These are phyloP conservation scores for Volucella inflata DNA, from an alignment of 2,888 invertebrate species.

Conservation along the genomic window DNA sequence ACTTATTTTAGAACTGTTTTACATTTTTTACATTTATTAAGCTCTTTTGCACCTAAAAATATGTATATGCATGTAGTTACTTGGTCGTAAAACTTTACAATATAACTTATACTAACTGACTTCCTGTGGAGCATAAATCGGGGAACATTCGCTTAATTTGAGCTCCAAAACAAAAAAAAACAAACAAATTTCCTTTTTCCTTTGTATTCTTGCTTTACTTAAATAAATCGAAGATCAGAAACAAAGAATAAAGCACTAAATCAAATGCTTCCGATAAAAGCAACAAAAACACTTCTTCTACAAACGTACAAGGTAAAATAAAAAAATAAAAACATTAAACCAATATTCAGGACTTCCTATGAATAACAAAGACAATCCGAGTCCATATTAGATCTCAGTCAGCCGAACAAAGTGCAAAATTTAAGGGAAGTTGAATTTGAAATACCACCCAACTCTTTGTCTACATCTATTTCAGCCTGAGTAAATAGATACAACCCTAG, in stretches of 20 bases:
- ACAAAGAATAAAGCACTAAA: constrained; percentile 49
- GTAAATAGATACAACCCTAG: constrained; percentile 66
- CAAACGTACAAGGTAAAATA: constrained; percentile 37
- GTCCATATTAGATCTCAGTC: constrained; percentile 50
- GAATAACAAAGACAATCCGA: constrained; percentile 67
- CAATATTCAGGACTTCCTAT: constrained; percentile 56
- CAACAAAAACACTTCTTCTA: constrained; percentile 47
- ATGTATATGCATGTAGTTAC: no score
- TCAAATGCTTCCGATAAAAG: constrained; percentile 59
- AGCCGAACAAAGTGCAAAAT: constrained; percentile 63
- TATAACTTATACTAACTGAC: constrained; percentile 26
- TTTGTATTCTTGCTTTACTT: constrained; percentile 54
- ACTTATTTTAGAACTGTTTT: no score
- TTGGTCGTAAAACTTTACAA: no score
- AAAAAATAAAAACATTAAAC: constrained; percentile 39
- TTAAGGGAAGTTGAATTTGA: constrained; percentile 56
- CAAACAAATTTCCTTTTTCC: constrained; percentile 64
- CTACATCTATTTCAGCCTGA: constrained; percentile 12
- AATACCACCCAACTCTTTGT: constrained; percentile 41
- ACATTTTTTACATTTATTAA: no score
- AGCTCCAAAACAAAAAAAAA: constrained; percentile 46
- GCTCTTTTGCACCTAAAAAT: no score
- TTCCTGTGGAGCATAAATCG: background rate
- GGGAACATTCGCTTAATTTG: constrained; percentile 40
- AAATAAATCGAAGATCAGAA: constrained; percentile 66